phyloP scores from a whole-genome alignment of 2,113 vertebrate species.

The Grammomys dolichurus region DNA sequence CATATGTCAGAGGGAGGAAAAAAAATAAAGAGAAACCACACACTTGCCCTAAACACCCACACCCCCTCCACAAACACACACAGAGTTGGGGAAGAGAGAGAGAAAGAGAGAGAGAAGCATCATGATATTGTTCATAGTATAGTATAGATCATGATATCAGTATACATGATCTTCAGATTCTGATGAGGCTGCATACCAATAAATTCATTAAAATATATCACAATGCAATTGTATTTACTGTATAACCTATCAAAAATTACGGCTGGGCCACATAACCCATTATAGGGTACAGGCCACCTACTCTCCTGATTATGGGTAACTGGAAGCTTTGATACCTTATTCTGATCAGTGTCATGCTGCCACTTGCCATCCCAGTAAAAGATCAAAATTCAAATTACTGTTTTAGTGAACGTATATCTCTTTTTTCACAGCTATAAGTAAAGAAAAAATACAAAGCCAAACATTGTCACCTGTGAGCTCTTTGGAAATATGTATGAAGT shows the following conservation, averaged over 20 bases:
- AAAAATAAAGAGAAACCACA: background rate
- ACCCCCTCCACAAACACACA: background rate
- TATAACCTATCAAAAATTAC: background rate
- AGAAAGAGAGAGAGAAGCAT: background rate
- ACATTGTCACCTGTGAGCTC: background rate
- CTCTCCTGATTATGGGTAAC: background rate
- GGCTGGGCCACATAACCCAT: background rate
- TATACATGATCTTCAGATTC: background rate
- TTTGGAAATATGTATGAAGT: background rate
- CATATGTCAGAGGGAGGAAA: background rate
- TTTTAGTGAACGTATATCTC: background rate
- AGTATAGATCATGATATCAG: background rate
- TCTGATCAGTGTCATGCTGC: background rate
- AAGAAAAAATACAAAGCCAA: background rate
- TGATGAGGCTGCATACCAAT: background rate
- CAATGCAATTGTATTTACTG: background rate
- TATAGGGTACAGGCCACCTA: background rate
- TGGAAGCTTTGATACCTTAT: rapidly evolving
- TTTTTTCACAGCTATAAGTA: background rate
- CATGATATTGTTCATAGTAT: background rate
- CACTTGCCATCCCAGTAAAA: background rate
- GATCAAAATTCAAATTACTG: background rate
- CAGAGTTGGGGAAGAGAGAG: too few species aligned
- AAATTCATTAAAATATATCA: background rate
- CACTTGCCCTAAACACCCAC: background rate